These are phyloP conservation scores for Porphyrio hochstetteri DNA, from an alignment of 2,113 vertebrate species.

Conservation along the genomic window DNA sequence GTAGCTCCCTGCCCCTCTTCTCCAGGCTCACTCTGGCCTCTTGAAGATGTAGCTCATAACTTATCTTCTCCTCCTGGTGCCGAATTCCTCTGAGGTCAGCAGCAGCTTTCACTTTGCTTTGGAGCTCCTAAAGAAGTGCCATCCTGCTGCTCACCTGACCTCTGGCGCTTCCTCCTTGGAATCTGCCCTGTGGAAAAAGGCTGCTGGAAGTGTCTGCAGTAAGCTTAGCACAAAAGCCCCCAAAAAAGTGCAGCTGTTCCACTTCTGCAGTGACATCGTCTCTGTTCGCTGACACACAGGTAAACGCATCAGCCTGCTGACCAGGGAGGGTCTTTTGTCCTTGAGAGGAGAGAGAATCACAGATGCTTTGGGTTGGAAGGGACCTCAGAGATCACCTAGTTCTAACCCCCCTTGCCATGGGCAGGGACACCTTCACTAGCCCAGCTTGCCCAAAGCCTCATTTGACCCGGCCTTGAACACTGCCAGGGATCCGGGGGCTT, in stretches of 20 bases:
- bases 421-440: no score
- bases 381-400: no score
- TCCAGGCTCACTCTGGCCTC: neutral
- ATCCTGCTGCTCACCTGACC: neutral
- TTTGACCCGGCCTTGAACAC: no score
- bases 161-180: neutral
- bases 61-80: neutral
- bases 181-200: neutral
- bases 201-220: neutral
- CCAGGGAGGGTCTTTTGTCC: no score
- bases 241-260: neutral
- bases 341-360: neutral
- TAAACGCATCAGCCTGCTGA: neutral
- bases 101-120: neutral
- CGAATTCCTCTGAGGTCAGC: neutral
- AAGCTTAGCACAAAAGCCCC: neutral
- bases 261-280: neutral
- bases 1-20: accelerated
- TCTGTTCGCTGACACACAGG: neutral
- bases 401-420: no score
- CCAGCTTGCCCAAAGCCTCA: no score
- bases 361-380: no score
- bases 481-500: no score
- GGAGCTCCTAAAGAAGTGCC: neutral
- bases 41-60: neutral